phyloP scores from a whole-genome alignment of 2,888 invertebrate species.

The Melinopterus prodromus region DNA sequence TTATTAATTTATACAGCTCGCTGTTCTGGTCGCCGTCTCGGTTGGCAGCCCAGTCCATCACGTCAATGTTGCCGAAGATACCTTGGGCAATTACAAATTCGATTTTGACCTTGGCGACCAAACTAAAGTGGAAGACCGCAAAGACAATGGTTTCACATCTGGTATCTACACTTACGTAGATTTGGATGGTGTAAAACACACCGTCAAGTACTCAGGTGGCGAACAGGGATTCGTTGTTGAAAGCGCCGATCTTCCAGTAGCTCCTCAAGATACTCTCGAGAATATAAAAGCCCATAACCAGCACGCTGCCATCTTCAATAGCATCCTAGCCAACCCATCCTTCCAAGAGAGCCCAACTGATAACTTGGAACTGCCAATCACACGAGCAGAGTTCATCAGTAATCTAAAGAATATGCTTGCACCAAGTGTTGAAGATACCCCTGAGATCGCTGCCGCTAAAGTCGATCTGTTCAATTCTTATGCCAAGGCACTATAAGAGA shows the following conservation, averaged over 20 bases:
- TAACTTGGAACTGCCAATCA: constrained; percentile 32
- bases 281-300: constrained; percentile 45
- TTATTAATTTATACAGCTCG: constrained; percentile 14
- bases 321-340: constrained; percentile 29
- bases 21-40: constrained; percentile 33
- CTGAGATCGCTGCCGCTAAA: constrained; percentile 47
- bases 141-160: constrained; percentile 40
- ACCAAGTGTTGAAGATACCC: constrained; percentile 41
- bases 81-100: constrained; percentile 45
- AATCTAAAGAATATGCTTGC: constrained; percentile 15
- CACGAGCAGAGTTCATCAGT: constrained; percentile 23
- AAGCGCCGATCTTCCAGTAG: constrained; percentile 42
- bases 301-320: constrained; percentile 38
- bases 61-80: constrained; percentile 43
- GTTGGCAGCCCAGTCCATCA: constrained; percentile 32
- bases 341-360: constrained; percentile 33
- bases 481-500: constrained; percentile 30
- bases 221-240: constrained; percentile 42
- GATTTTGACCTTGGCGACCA: constrained; percentile 41
- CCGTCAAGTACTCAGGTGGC: constrained; percentile 41
- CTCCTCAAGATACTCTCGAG: constrained; percentile 48
- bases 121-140: constrained; percentile 43
- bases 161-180: constrained; percentile 47
- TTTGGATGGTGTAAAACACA: constrained; percentile 41
- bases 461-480: constrained; percentile 40